Conservation (phyloP, 2,888 invertebrate species). For the Malthinus flaveolus region DNA sequence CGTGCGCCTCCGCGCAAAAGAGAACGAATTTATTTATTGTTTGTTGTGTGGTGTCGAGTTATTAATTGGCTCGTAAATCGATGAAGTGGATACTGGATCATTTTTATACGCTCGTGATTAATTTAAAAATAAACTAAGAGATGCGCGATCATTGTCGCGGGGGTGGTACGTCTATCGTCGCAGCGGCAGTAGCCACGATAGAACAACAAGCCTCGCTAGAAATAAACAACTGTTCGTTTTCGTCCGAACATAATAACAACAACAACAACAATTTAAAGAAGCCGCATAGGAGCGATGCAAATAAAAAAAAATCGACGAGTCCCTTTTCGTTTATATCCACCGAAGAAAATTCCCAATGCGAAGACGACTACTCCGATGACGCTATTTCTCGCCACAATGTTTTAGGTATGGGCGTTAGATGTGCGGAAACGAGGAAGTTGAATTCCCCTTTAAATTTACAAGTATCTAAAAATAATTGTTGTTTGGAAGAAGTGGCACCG, state of each 20-base stretch:
- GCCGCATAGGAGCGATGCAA: not conserved
- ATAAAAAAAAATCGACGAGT: not conserved
- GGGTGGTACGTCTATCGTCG: constrained; percentile 57
- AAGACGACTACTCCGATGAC: not conserved
- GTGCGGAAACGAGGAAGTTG: constrained; percentile 32
- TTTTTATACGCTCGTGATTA: not conserved
- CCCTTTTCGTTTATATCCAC: not conserved
- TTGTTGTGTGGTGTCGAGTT: constrained; percentile 10
- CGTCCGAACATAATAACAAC: not conserved
- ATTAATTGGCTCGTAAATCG: constrained; percentile 20
- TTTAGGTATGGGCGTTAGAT: constrained; percentile 9
- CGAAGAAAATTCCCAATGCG: not conserved
- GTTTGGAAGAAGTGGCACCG: constrained; percentile 30
- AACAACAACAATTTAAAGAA: not conserved
- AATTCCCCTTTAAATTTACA: constrained; percentile 29
- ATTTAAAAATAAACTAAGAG: constrained; percentile 24
- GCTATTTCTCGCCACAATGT: constrained; percentile 21
- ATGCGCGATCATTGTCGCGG: constrained; percentile 26
- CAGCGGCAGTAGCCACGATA: constrained; percentile 59
- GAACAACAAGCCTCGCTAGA: constrained; percentile 46
- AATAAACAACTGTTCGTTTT: constrained; percentile 52
- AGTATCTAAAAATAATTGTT: constrained; percentile 40
- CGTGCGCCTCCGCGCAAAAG: not conserved
- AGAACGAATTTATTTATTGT: not conserved
- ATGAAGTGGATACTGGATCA: constrained; percentile 18